Evolutionary conservation across 1,140 invertebrate species (phyloP).

Genomic region (Mya arenaria): DNA sequence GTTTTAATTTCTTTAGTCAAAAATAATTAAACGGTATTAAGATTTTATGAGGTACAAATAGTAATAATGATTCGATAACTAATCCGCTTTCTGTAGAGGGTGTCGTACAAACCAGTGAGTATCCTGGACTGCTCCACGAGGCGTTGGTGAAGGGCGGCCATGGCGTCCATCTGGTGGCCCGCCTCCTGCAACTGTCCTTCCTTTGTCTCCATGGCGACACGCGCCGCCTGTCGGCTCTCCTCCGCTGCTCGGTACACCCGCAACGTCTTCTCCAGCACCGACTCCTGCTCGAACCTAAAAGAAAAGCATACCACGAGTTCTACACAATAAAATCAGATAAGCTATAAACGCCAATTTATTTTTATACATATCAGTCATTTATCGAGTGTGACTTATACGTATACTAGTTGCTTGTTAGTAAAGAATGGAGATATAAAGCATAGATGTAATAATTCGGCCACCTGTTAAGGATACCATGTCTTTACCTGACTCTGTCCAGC

Average conservation of each 20-base stretch:
- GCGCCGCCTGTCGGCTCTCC: slow-evolving; percentile 30
- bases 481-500: slow-evolving; percentile 54
- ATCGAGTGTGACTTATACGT: background rate
- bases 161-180: slow-evolving; percentile 16
- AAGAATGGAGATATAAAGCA: too few species aligned
- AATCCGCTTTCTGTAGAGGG: background rate
- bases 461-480: too few species aligned
- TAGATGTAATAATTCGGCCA: too few species aligned
- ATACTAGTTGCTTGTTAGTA: too few species aligned
- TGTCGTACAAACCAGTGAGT: slow-evolving; percentile 31
- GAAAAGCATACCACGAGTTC: background rate
- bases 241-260: slow-evolving; percentile 58
- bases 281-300: slow-evolving; percentile 39
- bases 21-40: too few species aligned
- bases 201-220: slow-evolving; percentile 40
- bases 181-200: slow-evolving; percentile 42
- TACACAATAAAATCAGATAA: too few species aligned
- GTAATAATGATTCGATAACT: too few species aligned
- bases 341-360: background rate
- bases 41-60: too few species aligned
- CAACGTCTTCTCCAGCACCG: slow-evolving; percentile 56
- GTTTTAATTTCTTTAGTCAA: too few species aligned
- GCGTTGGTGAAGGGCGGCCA: slow-evolving; percentile 23
- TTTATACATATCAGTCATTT: too few species aligned
- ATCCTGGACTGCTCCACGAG: slow-evolving; percentile 36